Evolutionary conservation across 2,888 invertebrate genomes (phyloP), one percentile per base, ranked within the genome.

Genomic region (Dexiosoma caninum): DNA sequence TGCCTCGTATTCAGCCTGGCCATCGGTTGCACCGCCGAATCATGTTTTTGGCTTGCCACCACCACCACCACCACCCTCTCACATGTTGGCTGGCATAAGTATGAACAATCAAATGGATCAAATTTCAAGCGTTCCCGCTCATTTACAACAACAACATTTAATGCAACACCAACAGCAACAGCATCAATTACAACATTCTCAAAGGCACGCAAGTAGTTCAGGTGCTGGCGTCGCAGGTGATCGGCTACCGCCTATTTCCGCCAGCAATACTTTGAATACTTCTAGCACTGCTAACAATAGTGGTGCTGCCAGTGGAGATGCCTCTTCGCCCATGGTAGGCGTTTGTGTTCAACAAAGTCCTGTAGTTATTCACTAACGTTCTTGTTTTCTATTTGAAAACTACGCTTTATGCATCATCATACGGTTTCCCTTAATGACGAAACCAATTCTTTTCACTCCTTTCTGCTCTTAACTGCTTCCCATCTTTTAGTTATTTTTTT

Each of bases 341-440:
- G 96, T 96, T 85, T 96, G 96, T 91, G 94, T 96, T 89, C 95
- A 96, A 91, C 96, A 97, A 92, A 96, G 95, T 92, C 96, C 97
- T 86, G 97, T 97, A 88, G 96, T 95, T 90, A 97, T 97, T 90
- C 97, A 97, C 86, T 90, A 89, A 84, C 72, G 49, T 14, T 64
- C 32, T 10, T 21, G 21, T 32, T 23, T 55, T 35, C 32, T 27
- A 6, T 42, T 42, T 21, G 16, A 59, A 59, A 42, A 42, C 23
- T 23, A 6, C 49, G 12, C 10, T 49, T 23, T 49, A n/a, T n/a
- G n/a, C n/a, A n/a, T n/a, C n/a, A n/a, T n/a, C n/a, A n/a, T n/a
- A n/a, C 27, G 27, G 27, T 27, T 27, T 27, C 6, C 6, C 6
- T 27, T 5, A 27, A 3, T 27, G 4, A 5, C 6, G 3, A 27